Evolutionary conservation across 1,140 invertebrate genomes (phyloP).

Genomic region (Sipha flava): DNA sequence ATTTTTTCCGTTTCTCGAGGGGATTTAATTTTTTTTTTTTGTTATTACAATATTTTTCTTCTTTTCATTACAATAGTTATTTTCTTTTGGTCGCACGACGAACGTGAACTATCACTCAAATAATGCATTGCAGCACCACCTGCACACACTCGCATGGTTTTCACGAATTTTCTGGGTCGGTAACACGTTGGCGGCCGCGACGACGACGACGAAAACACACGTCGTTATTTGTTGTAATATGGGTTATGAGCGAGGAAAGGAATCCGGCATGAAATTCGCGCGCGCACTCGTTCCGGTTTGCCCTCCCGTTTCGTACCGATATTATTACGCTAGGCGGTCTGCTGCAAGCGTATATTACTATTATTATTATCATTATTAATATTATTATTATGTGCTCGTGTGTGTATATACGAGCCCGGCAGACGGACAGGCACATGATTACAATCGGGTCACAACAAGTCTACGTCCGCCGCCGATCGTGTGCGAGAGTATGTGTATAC

Average conservation of each 20-base stretch:
- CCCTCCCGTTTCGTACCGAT: neutral
- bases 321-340: neutral
- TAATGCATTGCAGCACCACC: no score
- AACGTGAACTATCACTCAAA: no score
- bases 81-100: neutral
- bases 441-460: conserved; percentile 21
- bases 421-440: conserved; percentile 3
- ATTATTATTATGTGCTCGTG: neutral
- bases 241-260: neutral
- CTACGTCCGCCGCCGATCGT: neutral
- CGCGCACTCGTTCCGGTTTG: neutral
- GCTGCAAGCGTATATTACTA: no score
- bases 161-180: neutral
- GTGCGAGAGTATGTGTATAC: neutral
- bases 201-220: neutral
- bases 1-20: neutral
- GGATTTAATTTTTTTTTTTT: neutral
- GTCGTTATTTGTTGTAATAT: neutral
- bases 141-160: neutral
- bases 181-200: neutral
- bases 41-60: neutral
- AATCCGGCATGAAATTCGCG: conserved; percentile 2
- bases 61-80: neutral
- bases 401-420: neutral
- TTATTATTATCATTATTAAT: no score